These are phyloP conservation scores for Enteromius paludinosus DNA, from an alignment of 2,797 vertebrate genomes.

Conservation along the genomic window DNA sequence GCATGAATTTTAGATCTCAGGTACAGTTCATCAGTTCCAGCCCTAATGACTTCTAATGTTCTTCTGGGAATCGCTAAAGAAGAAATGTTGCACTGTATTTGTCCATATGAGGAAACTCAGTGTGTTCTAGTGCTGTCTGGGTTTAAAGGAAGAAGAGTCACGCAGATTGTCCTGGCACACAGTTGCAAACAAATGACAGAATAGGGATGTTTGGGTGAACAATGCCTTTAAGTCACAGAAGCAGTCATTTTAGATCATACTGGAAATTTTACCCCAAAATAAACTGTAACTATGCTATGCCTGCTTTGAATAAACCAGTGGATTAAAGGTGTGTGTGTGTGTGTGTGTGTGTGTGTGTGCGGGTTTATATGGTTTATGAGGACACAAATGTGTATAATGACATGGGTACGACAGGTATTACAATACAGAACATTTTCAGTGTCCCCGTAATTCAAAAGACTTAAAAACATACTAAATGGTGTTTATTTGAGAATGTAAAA, in stretches of 20 bases:
- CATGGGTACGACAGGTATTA: no score
- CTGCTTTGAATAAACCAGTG: background rate
- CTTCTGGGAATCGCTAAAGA: background rate
- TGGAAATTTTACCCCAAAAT: background rate
- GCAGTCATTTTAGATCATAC: background rate
- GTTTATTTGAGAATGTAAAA: no score
- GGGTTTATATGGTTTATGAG: no score
- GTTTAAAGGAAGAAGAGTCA: background rate
- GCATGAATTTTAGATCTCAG: background rate
- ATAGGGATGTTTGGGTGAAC: background rate
- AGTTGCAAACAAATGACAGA: background rate
- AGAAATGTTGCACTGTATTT: background rate
- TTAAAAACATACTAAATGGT: no score
- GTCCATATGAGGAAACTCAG: background rate
- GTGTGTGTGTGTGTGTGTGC: no score
- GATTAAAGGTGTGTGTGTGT: background rate
- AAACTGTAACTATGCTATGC: background rate
- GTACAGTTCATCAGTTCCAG: background rate
- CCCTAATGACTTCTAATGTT: background rate
- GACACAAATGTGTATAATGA: no score
- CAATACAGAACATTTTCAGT: no score
- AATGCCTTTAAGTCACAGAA: background rate
- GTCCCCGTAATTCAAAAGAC: no score
- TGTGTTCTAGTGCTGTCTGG: background rate
- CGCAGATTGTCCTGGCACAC: background rate